Conservation (phyloP, 2,797 vertebrate species). For the Smutsia gigantea region DNA sequence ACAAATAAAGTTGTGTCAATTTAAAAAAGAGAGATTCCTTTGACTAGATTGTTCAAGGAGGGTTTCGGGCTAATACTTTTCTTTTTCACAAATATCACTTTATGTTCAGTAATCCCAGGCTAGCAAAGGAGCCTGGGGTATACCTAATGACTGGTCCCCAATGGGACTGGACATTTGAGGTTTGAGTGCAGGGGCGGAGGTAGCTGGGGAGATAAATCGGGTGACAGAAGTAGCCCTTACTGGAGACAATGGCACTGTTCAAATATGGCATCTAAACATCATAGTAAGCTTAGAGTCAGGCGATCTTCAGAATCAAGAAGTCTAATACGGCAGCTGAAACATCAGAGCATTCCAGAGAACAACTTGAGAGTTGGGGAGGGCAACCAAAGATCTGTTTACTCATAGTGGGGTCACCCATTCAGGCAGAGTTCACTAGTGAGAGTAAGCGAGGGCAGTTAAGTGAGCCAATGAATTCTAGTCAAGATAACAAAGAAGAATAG, state of each 20-base stretch:
- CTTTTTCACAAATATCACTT: neutral
- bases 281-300: neutral
- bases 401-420: neutral
- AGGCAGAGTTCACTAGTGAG: neutral
- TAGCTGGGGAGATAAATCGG: neutral
- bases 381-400: neutral
- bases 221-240: neutral
- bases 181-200: neutral
- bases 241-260: neutral
- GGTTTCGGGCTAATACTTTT: neutral
- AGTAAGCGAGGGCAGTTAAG: neutral
- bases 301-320: neutral
- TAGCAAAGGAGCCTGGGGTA: neutral
- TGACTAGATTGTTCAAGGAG: neutral
- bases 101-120: neutral
- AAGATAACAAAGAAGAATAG: neutral
- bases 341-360: neutral
- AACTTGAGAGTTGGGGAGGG: neutral
- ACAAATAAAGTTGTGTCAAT: neutral
- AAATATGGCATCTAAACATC: neutral
- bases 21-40: neutral
- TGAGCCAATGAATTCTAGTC: neutral
- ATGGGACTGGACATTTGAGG: neutral
- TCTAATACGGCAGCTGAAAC: neutral
- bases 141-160: neutral